Base-by-base conservation (phyloP, 2,113 vertebrate genomes). In the Eulacestoma nigropectus region DNA sequence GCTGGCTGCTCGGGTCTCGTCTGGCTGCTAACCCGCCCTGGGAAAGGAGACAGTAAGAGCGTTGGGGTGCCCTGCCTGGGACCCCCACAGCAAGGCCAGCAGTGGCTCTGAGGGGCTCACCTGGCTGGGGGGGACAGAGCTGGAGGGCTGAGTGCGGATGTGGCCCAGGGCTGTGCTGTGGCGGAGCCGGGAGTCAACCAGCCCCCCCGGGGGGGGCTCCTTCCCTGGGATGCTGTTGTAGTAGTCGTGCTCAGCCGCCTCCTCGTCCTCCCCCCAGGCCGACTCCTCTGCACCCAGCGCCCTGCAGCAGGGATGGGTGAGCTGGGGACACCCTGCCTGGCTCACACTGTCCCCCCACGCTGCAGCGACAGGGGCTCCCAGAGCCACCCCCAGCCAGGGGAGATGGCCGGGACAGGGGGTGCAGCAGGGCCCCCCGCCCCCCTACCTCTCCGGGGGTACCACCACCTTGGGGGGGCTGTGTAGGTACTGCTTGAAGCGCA, bases 151-250 rank as follows among this genome's bases (percentile, higher is more conserved):
- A 3, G 97, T 93, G 53, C 97, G 98, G 52, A 98, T 13, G 20
- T 98, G 98, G 72, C 98, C 95, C 67, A 96, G 91, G 46, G 84
- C 68, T 0, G 53, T 0, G 18, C 83, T n/a, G 0, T 47, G 96
- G 65, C 97, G 95, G 33, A 99, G 98, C 37, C 99, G 98, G 33
- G 99, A 99, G 96, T 99, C 99, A 72, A 99, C 97, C 47, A 99
- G 81, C 5, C 99, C 99, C 1, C 99, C 99, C 0, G 91, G 97
- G 1, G 99, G 99, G 0, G 99, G 99, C 97, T 99, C 98, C 94
- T 99, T 99, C 19, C 99, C 99, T 0, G 99, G 99, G 93, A 99
- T 98, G 97, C 99, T 99, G 98, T 99, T 99, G 98, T 99, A 99
- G 95, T 99, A 99, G 76, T 98, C 96, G 1, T 99, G 99, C 19